Percentiles rank a stretch among this genome's conserved stretches.
These are phyloP conservation scores for Linurgus olivaceus DNA, from an alignment of 2,797 vertebrate genomes.

Conservation along the genomic window DNA sequence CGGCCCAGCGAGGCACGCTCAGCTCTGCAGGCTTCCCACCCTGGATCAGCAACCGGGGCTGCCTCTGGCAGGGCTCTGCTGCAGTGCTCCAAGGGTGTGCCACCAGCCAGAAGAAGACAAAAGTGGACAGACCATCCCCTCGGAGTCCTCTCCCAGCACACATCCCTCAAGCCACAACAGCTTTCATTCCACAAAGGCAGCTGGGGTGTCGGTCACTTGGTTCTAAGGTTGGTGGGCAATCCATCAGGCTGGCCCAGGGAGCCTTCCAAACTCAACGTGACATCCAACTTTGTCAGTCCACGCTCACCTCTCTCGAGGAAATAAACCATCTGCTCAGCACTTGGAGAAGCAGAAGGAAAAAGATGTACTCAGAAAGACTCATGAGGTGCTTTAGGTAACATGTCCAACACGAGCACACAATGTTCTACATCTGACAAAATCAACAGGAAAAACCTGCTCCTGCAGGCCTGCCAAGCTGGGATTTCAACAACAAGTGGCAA, in stretches of 20 bases:
- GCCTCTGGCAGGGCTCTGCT: neutral
- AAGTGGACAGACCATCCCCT: neutral
- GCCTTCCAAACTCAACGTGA: neutral
- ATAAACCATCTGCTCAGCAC: neutral
- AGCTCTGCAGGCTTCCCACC: neutral
- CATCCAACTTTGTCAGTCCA: neutral
- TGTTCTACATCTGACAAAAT: conserved; percentile 67
- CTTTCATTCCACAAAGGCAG: neutral
- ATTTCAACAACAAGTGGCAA: conserved; percentile 52
- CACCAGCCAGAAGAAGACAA: neutral
- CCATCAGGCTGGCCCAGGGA: neutral
- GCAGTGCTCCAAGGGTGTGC: neutral
- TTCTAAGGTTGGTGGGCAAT: neutral
- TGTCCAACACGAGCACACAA: conserved; percentile 34
- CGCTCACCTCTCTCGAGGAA: neutral
- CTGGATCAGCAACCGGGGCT: neutral
- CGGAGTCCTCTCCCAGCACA: neutral
- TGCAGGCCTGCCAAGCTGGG: conserved; percentile 49
- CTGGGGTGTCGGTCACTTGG: neutral
- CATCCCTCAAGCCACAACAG: rapidly evolving
- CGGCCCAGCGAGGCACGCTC: neutral
- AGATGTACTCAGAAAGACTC: conserved; percentile 12
- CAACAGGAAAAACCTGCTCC: conserved; percentile 71
- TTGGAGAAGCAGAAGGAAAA: neutral
- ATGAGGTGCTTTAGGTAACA: conserved; percentile 33